Evolutionary conservation across 2,113 vertebrate genomes (phyloP).

Genomic region (Mus spicilegus): DNA sequence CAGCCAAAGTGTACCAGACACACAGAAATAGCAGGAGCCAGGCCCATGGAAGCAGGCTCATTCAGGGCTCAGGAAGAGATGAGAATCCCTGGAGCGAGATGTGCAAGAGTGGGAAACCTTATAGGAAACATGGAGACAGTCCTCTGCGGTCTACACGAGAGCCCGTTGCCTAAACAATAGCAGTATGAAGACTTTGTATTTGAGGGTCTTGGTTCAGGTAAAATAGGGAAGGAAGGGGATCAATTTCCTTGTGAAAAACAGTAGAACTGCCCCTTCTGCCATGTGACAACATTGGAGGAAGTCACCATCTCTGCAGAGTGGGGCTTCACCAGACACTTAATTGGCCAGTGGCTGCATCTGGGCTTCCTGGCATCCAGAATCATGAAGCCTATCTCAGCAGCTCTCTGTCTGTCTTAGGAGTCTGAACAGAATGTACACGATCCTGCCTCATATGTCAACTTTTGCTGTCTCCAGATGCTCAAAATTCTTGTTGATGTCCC

Average conservation of each 20-base stretch:
- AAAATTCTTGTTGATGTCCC: not conserved
- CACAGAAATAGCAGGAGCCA: too few relatives aligned
- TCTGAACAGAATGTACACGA: not conserved
- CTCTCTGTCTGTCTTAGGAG: not conserved
- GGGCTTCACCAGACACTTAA: not conserved
- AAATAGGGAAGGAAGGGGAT: not conserved
- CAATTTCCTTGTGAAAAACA: not conserved
- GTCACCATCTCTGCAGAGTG: not conserved
- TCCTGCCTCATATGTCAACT: not conserved
- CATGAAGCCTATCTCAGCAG: not conserved
- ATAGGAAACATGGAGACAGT: not conserved
- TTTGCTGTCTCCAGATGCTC: not conserved
- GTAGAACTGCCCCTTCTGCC: not conserved
- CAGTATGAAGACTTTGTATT: rapidly evolving
- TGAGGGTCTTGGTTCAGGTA: not conserved
- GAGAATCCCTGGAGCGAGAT: not conserved
- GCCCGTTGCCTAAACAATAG: not conserved
- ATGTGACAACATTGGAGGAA: not conserved
- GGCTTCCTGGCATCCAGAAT: not conserved
- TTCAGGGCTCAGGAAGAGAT: too few relatives aligned
- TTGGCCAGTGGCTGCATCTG: not conserved
- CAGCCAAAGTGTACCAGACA: not conserved
- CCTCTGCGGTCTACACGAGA: not conserved
- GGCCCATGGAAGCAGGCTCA: not conserved
- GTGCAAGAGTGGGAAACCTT: not conserved